Evolutionary conservation across 2,888 invertebrate genomes (phyloP).

Genomic region (Seira musarum): DNA sequence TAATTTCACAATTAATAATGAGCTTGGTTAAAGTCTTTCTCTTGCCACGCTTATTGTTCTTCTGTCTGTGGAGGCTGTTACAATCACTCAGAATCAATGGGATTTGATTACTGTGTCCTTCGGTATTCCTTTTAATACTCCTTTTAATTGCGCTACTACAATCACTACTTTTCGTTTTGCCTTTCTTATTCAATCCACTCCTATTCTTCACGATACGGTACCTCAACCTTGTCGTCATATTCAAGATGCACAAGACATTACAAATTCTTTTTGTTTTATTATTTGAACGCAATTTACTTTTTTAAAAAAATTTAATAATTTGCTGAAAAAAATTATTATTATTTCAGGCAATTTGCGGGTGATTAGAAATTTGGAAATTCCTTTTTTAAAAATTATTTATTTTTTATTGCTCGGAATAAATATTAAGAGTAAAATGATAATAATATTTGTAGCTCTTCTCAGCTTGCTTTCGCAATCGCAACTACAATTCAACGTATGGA

Average conservation of each 20-base stretch:
- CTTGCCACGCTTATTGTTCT: conserved; percentile 46
- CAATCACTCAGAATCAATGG: conserved; percentile 27
- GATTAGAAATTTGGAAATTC: no score
- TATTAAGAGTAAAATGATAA: no score
- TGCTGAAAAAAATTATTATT: no score
- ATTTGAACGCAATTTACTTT: background rate
- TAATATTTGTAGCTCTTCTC: no score
- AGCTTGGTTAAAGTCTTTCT: conserved; percentile 47
- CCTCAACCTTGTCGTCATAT: conserved; percentile 54
- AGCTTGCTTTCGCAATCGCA: no score
- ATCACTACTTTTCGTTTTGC: conserved; percentile 38
- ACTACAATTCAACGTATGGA: no score
- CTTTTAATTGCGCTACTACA: conserved; percentile 43
- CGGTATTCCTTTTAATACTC: no score
- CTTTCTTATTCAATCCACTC: conserved; percentile 47
- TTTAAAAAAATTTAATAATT: no score
- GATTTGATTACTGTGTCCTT: background rate
- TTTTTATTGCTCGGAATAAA: no score
- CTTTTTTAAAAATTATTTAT: no score
- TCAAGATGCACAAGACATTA: conserved; percentile 58
- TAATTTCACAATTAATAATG: conserved; percentile 14
- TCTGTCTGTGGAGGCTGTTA: conserved; percentile 32
- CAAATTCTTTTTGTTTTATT: conserved; percentile 7
- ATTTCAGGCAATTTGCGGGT: no score
- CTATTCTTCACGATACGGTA: conserved; percentile 35